Base-by-base conservation (phyloP, 1,140 invertebrate genomes). In the Platyura marginata region DNA sequence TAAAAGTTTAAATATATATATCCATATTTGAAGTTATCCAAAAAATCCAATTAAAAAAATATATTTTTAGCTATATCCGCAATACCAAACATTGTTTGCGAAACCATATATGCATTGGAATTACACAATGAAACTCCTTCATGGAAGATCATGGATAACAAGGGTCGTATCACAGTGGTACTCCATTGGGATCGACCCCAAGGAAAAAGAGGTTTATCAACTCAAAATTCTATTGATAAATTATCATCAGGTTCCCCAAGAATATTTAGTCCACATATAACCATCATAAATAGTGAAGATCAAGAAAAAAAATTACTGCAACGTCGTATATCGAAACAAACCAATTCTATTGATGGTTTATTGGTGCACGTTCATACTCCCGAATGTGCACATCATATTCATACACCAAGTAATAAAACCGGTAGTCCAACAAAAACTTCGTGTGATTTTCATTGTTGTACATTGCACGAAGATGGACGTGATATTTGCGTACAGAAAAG, bases 131-230 rank as follows among this genome's bases (percentile, higher is more conserved):
- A 90, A 65, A 86, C 84, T 56, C 86, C 87, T 52, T 89, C 86
- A 65, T 93, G 88, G 88, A 91, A 91, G 67, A 90, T 92, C 70
- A 90, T 90, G 83, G 87, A 92, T 74, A 89, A 89, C 74, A 84
- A 89, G 69, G 84, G 86, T 56, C 77, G 86, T 60, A 82, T 92
- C 66, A 91, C 88, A 53, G 84, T 93, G 64, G 86, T 91, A 51
- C 68, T 91, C 57, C 83, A 90, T 65, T 90, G 87, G 85, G 84
- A 90, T 70, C 86, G 87, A 67, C 72, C 79, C 47, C 72, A 70
- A 54, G 69, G 70, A 58, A 60, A 70, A 51, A 60, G 65, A 48
- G 66, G 59, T 9, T 51, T 61, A 40, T 61, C 59, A 41, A 58
- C 59, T 37, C 48, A 49, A 56, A 41, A 57, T 40, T 40, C 38